Conservation (phyloP, 2,113 vertebrate genomes). For the Melanerpes aurifrons region DNA sequence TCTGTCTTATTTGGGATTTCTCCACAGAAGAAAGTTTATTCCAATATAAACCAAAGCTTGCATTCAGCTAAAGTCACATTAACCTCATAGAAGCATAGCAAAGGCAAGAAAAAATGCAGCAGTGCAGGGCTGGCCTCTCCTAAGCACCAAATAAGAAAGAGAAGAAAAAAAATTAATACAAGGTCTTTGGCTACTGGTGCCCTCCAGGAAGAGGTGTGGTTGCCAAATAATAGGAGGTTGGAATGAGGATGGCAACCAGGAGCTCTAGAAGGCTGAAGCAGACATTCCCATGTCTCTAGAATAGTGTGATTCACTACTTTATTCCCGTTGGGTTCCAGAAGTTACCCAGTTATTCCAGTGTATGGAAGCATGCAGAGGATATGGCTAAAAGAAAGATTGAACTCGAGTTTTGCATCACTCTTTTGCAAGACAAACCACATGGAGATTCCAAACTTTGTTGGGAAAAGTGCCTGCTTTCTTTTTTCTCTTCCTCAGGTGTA, state of each 20-base stretch:
- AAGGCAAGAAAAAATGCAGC: neutral
- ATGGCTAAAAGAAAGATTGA: neutral
- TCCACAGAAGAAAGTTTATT: neutral
- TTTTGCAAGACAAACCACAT: neutral
- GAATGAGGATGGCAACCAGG: neutral
- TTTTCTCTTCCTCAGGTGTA: neutral
- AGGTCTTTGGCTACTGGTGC: neutral
- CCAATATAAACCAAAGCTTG: neutral
- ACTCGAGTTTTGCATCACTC: neutral
- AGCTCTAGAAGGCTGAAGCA: neutral
- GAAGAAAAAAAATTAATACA: neutral
- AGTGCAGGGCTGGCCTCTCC: neutral
- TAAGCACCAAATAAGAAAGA: neutral
- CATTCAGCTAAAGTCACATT: neutral
- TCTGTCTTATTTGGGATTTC: neutral
- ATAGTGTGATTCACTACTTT: neutral
- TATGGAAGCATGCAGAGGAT: neutral
- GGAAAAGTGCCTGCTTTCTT: neutral
- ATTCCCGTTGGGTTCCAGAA: neutral
- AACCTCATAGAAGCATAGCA: neutral
- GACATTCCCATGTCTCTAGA: neutral
- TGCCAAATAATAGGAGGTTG: neutral
- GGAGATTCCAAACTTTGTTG: neutral
- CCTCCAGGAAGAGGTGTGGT: neutral
- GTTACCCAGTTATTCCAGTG: neutral